Percentiles rank a stretch among this genome's conserved stretches.
Evolutionary conservation across 2,797 vertebrate genomes (phyloP).

Genomic region (Gallirallus australis): DNA sequence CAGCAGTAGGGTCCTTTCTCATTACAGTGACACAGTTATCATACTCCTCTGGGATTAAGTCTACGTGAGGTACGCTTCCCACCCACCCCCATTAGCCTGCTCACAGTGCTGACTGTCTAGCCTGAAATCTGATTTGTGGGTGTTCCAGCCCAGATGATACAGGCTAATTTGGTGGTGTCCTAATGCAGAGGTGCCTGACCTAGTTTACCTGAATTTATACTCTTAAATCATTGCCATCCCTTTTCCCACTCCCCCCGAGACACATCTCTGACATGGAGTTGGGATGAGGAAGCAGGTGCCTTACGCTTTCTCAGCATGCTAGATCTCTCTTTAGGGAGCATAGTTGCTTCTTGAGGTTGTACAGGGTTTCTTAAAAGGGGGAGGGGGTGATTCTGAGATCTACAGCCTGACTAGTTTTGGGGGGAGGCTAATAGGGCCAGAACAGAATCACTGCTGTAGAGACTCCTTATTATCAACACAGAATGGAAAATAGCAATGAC

Average conservation of each 20-base stretch:
- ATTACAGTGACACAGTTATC: not conserved
- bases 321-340: not conserved
- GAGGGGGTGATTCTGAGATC: not conserved
- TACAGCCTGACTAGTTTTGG: not conserved
- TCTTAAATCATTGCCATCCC: not conserved
- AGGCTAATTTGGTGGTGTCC: not conserved
- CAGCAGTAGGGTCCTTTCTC: not conserved
- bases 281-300: not conserved
- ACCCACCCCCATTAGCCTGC: not conserved
- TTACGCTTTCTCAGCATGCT: not conserved
- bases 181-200: not conserved
- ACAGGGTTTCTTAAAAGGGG: not conserved
- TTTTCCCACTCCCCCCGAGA: not conserved
- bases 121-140: not conserved
- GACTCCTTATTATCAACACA: not conserved
- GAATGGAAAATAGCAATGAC: not conserved
- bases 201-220: not conserved
- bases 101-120: not conserved
- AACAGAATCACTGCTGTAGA: not conserved
- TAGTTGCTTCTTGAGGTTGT: not conserved
- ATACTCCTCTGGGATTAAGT: not conserved
- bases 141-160: not conserved
- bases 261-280: not conserved
- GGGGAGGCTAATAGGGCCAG: not conserved
- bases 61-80: not conserved